A percentile compares a stretch with the other conserved stretches of the same genome.
phyloP scores from a whole-genome alignment of 2,888 invertebrate genomes.

The Spisula subtruncata region DNA sequence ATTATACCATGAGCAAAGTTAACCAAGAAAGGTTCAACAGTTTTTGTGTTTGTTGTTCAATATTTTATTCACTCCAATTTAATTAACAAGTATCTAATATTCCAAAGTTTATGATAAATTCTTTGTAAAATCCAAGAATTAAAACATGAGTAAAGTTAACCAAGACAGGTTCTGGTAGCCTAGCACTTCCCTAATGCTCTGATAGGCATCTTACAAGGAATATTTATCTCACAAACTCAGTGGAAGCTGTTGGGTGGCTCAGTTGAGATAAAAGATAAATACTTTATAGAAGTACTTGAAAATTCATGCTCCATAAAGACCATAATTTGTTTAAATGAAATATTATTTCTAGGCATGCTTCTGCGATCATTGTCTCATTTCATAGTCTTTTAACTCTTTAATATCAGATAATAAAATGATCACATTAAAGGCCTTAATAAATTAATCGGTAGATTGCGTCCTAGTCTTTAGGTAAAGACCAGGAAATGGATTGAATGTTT shows the following conservation, averaged over 20 bases:
- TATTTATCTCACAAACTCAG: not conserved
- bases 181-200: not conserved
- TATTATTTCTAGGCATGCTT: not conserved
- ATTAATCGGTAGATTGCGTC: no score
- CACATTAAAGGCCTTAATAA: no score
- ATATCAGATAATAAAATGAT: no score
- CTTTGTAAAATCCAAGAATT: not conserved
- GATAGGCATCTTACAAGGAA: not conserved
- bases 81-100: not conserved
- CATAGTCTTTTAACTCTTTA: no score
- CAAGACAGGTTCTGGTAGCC: not conserved
- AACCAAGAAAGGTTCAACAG: not conserved
- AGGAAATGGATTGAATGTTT: no score
- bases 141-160: not conserved
- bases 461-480: no score
- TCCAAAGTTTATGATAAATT: not conserved
- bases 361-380: not conserved
- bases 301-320: not conserved
- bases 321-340: constrained; percentile 18
- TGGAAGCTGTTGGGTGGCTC: constrained; percentile 15
- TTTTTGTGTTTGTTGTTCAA: no score
- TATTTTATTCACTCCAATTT: not conserved
- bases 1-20: not conserved
- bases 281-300: not conserved
- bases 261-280: not conserved